These are phyloP conservation scores for Glaucomys volans DNA, from an alignment of 2,113 vertebrate genomes.

Conservation along the genomic window DNA sequence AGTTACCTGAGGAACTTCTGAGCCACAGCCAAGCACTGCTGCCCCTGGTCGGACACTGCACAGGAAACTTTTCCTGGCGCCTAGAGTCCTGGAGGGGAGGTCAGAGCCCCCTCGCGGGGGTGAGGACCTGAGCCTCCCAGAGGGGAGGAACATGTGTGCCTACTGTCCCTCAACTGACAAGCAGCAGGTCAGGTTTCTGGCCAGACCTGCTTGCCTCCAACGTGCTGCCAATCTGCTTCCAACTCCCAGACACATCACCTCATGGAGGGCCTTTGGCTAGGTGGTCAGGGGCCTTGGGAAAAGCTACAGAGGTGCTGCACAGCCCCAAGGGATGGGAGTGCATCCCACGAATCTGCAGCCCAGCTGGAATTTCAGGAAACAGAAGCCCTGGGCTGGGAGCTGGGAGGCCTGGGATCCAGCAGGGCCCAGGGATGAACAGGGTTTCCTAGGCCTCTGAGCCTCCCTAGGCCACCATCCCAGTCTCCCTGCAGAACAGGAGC, in stretches of 20 bases:
- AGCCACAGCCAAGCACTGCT: rapidly evolving
- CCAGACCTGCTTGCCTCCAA: neutral
- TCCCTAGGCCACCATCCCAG: too few species aligned
- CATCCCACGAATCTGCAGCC: neutral
- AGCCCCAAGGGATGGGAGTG: neutral
- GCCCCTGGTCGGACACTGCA: neutral
- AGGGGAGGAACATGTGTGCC: neutral
- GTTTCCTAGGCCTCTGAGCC: neutral
- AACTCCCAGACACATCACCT: neutral
- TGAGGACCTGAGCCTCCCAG: neutral
- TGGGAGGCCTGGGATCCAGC: neutral
- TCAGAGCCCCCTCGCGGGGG: neutral
- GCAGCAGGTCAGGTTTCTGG: neutral
- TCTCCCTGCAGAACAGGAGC: neutral
- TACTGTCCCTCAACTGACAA: neutral
- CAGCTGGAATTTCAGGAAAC: too few species aligned
- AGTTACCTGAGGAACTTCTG: neutral
- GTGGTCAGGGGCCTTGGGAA: neutral
- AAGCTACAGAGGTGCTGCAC: neutral
- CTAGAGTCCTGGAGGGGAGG: neutral
- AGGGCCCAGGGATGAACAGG: neutral
- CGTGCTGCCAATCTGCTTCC: neutral
- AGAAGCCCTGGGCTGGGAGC: neutral
- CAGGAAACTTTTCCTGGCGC: neutral
- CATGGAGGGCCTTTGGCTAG: neutral